phyloP scores from a whole-genome alignment of 1,140 invertebrate genomes.

The Drosophila nikananu region DNA sequence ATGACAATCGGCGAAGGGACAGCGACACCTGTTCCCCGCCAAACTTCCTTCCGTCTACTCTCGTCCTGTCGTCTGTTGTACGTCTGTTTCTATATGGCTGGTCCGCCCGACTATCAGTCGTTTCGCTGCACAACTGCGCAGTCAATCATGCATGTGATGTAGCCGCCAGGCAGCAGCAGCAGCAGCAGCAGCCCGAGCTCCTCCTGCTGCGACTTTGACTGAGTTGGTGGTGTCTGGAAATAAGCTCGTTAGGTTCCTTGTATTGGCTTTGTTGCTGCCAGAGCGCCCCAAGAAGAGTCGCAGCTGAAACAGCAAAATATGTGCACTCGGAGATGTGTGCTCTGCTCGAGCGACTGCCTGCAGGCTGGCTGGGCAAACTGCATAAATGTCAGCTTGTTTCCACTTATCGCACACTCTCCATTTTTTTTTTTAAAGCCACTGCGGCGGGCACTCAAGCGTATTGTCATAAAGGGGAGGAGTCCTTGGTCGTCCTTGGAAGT shows the following conservation, averaged over 20 bases:
- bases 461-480: conserved; percentile 53
- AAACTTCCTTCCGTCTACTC: not conserved
- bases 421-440: conserved; percentile 49
- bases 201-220: conserved; percentile 48
- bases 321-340: conserved; percentile 60
- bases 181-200: not conserved
- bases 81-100: conserved; percentile 17
- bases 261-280: conserved; percentile 70
- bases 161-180: conserved; percentile 66
- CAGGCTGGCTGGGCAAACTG: conserved; percentile 78
- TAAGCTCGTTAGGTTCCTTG: conserved; percentile 81
- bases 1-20: conserved; percentile 60
- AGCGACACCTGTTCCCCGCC: conserved; percentile 58
- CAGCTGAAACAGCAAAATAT: conserved; percentile 66
- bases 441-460: conserved; percentile 61
- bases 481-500: conserved; percentile 10
- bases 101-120: conserved; percentile 37
- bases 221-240: conserved; percentile 71
- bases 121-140: conserved; percentile 77
- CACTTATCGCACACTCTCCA: conserved; percentile 76
- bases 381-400: conserved; percentile 83
- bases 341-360: conserved; percentile 73
- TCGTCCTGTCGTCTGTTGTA: conserved; percentile 6
- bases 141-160: conserved; percentile 83
- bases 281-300: conserved; percentile 26